A percentile compares a stretch with the other conserved stretches of the same genome.
phyloP scores from a whole-genome alignment of 1,140 invertebrate genomes.

The Hydropsyche tenuis region DNA sequence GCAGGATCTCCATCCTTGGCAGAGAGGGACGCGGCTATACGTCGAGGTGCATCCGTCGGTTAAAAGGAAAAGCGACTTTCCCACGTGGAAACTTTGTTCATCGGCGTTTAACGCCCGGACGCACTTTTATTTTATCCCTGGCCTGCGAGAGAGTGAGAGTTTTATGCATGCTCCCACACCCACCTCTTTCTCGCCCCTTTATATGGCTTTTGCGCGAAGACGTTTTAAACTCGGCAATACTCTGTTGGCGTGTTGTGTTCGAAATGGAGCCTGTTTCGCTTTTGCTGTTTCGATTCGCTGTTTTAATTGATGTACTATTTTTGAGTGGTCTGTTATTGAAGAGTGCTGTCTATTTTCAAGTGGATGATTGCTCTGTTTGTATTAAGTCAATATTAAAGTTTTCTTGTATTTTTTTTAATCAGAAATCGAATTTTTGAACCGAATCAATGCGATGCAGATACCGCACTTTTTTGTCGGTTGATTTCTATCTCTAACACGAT shows the following conservation, averaged over 20 bases:
- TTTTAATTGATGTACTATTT: background rate
- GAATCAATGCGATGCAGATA: too few species aligned
- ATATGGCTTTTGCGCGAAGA: background rate
- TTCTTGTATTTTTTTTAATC: too few species aligned
- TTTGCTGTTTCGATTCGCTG: background rate
- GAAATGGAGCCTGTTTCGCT: background rate
- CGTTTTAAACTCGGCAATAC: background rate
- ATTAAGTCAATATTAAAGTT: too few species aligned
- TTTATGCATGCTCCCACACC: conserved; percentile 4
- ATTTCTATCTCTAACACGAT: too few species aligned
- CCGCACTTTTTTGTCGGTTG: too few species aligned
- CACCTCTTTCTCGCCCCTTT: background rate
- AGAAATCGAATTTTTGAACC: too few species aligned
- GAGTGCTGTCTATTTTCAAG: too few species aligned
- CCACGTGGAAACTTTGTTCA: conserved; percentile 34
- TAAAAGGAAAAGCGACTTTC: conserved; percentile 31
- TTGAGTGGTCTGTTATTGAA: too few species aligned
- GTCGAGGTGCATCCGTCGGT: background rate
- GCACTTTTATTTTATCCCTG: conserved; percentile 30
- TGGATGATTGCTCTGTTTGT: too few species aligned
- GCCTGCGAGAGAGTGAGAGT: conserved; percentile 4
- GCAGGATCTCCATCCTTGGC: background rate
- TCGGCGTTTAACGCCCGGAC: conserved; percentile 22
- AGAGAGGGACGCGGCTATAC: conserved; percentile 4
- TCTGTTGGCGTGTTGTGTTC: background rate